Conservation (phyloP, 2,888 invertebrate species). For the Thera britannica region DNA sequence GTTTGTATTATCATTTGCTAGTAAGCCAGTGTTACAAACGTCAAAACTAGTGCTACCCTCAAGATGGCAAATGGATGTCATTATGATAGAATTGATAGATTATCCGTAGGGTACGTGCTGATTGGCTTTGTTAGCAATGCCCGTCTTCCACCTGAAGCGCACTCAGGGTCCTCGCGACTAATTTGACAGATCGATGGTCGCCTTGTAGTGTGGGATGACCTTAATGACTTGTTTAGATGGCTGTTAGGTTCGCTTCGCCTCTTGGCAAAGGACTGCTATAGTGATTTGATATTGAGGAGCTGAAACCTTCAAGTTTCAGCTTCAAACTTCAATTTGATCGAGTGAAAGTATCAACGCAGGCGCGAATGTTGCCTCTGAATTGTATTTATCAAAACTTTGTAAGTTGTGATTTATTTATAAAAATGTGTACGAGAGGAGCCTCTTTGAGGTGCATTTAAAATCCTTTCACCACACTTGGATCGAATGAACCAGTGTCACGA, state of each 20-base stretch:
- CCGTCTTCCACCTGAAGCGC: slow-evolving; percentile 72
- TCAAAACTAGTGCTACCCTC: slow-evolving; percentile 4
- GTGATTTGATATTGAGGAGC: slow-evolving; percentile 1
- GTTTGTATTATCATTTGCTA: too few species aligned
- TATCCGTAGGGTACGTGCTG: slow-evolving; percentile 75
- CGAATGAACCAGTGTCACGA: too few species aligned
- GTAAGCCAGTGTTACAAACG: neutral
- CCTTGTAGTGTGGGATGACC: slow-evolving; percentile 63
- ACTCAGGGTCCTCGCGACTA: slow-evolving; percentile 67
- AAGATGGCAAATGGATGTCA: slow-evolving; percentile 79
- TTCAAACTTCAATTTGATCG: too few species aligned
- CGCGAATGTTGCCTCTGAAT: too few species aligned
- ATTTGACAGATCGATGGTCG: slow-evolving; percentile 82
- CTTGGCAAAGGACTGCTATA: slow-evolving; percentile 9
- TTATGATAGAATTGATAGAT: slow-evolving; percentile 84
- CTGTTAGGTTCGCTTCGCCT: slow-evolving; percentile 24
- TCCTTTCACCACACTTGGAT: too few species aligned
- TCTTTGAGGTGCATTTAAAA: too few species aligned
- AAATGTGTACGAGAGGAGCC: too few species aligned
- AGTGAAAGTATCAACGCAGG: too few species aligned
- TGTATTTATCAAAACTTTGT: too few species aligned
- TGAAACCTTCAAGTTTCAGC: neutral
- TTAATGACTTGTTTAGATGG: slow-evolving; percentile 58
- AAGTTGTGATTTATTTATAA: too few species aligned
- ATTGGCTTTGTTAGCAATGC: slow-evolving; percentile 81